Conservation (phyloP, 2,113 vertebrate genomes). For the Holacanthus passer region DNA sequence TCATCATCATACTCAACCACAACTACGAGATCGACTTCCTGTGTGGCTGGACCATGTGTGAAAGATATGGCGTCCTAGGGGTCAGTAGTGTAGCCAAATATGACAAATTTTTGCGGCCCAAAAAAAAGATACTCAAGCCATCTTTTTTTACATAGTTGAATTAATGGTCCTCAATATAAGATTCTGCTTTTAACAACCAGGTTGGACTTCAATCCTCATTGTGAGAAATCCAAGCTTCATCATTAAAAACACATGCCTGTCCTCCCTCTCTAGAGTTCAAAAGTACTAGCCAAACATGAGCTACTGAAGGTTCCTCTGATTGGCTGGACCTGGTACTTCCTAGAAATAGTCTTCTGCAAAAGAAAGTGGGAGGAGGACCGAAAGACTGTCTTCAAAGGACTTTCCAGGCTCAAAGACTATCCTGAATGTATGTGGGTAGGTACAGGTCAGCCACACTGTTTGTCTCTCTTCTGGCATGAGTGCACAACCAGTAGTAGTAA, state of each 20-base stretch:
- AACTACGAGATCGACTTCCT: slow-evolving; percentile 99
- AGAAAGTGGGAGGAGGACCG: slow-evolving; percentile 98
- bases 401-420: slow-evolving; percentile 90
- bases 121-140: neutral
- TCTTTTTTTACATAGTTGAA: neutral
- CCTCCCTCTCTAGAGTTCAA: slow-evolving; percentile 89
- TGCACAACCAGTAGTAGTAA: neutral
- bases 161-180: neutral
- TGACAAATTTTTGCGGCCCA: no score
- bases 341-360: slow-evolving; percentile 99
- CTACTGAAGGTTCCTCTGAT: slow-evolving; percentile 96
- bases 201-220: neutral
- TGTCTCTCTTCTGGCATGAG: neutral
- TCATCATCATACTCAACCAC: slow-evolving; percentile 97
- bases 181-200: neutral
- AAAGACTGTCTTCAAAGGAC: slow-evolving; percentile 89
- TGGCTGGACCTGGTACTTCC: slow-evolving; percentile 99
- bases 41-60: slow-evolving; percentile 99
- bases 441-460: slow-evolving; percentile 39
- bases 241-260: neutral
- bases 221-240: neutral
- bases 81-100: slow-evolving; percentile 81
- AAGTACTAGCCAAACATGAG: slow-evolving; percentile 97
- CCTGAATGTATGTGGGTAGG: slow-evolving; percentile 98
- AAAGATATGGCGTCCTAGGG: slow-evolving; percentile 94